A percentile compares a stretch with the other conserved stretches of the same genome.
These are phyloP conservation scores for Bellardia bayeri DNA, from an alignment of 2,888 invertebrate genomes.

Conservation along the genomic window DNA sequence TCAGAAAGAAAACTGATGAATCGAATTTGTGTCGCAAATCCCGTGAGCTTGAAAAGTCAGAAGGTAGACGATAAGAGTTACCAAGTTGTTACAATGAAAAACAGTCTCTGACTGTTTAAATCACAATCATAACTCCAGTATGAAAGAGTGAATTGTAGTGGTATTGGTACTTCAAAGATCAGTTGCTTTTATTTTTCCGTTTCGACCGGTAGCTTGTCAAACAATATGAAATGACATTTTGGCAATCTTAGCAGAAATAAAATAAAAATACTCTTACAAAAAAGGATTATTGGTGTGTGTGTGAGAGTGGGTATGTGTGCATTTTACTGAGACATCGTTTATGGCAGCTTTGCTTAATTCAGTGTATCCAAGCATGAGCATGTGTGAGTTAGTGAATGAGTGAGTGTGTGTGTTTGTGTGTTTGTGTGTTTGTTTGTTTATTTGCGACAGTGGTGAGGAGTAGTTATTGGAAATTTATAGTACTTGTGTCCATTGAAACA, in stretches of 20 bases:
- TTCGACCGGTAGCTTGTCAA: not conserved
- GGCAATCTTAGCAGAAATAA: slow-evolving; percentile 19
- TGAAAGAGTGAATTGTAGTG: not conserved
- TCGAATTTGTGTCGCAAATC: slow-evolving; percentile 69
- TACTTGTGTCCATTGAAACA: slow-evolving; percentile 77
- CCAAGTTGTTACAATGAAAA: slow-evolving; percentile 31
- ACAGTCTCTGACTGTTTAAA: not conserved
- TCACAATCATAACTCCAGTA: slow-evolving; percentile 2
- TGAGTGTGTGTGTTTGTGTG: not conserved
- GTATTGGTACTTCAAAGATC: not conserved
- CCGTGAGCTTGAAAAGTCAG: slow-evolving; percentile 55
- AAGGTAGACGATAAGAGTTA: slow-evolving; percentile 53
- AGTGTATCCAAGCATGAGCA: not conserved
- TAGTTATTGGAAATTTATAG: slow-evolving; percentile 68
- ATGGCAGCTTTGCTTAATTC: slow-evolving; percentile 34
- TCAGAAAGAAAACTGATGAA: slow-evolving; percentile 58
- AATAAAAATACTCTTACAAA: slow-evolving; percentile 25
- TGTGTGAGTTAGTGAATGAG: not conserved
- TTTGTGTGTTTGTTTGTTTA: not conserved
- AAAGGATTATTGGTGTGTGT: slow-evolving; percentile 39
- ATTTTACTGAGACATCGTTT: slow-evolving; percentile 31
- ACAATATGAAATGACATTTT: slow-evolving; percentile 22
- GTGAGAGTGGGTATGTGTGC: not conserved
- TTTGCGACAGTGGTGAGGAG: not conserved
- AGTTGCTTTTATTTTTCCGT: not conserved